phyloP scores from a whole-genome alignment of 2,113 vertebrate genomes.

The Podilymbus podiceps region DNA sequence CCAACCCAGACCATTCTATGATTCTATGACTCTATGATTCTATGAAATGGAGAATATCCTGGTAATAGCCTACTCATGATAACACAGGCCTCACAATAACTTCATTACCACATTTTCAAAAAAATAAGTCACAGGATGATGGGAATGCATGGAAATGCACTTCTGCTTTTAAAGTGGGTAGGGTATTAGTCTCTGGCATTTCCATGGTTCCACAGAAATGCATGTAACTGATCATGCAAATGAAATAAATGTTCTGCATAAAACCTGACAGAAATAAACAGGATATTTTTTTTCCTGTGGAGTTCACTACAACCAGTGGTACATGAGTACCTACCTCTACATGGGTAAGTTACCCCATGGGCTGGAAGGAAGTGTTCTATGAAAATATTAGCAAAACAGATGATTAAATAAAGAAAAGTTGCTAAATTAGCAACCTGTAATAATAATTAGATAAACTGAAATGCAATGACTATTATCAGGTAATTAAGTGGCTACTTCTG shows the following conservation, averaged over 20 bases:
- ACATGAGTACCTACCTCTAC: neutral
- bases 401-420: conserved; percentile 7
- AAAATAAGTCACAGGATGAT: neutral
- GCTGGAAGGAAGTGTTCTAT: neutral
- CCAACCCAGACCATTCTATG: no score
- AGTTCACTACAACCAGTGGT: neutral
- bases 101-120: neutral
- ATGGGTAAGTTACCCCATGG: neutral
- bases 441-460: neutral
- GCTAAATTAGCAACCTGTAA: neutral
- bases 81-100: neutral
- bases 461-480: neutral
- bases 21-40: no score
- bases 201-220: neutral
- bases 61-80: neutral
- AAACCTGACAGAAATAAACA: neutral
- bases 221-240: neutral
- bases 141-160: neutral
- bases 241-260: neutral
- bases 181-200: neutral
- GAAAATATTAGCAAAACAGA: conserved; percentile 6
- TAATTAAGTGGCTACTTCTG: neutral
- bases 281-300: neutral
- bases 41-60: neutral
- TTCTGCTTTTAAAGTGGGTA: neutral